Evolutionary conservation across 2,888 invertebrate species (phyloP).

Genomic region (Nephrotoma appendiculata): DNA sequence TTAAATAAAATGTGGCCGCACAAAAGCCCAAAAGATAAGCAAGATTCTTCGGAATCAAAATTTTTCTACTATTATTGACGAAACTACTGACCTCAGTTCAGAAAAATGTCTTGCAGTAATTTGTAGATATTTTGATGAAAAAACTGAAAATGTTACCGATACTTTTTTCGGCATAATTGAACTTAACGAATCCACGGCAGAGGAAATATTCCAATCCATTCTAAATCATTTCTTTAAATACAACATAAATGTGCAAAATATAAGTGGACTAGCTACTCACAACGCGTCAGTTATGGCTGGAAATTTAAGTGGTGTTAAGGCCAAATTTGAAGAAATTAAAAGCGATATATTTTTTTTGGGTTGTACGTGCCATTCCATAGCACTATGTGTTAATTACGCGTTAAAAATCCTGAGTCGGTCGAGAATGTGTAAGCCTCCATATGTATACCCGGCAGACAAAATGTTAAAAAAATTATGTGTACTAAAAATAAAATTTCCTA

Average conservation of each 20-base stretch:
- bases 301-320: too few relatives aligned
- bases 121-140: neutral
- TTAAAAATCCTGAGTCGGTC: neutral
- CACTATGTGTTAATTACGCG: neutral
- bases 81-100: neutral
- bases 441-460: too few relatives aligned
- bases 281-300: neutral
- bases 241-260: neutral
- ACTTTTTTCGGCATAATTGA: too few relatives aligned
- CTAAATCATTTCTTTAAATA: neutral
- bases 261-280: neutral
- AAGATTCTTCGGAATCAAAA: neutral
- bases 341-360: neutral
- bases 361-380: neutral
- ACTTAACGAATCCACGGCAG: neutral
- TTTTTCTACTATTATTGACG: neutral
- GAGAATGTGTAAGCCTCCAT: too few relatives aligned
- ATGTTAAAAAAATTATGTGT: too few relatives aligned
- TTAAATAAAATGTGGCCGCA: neutral
- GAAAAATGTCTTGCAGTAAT: neutral
- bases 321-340: too few relatives aligned
- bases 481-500: too few relatives aligned
- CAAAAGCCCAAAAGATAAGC: neutral
- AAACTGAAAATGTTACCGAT: too few relatives aligned
- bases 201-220: neutral